phyloP scores from a whole-genome alignment of 2,113 vertebrate species.

The Desmodus rotundus region DNA sequence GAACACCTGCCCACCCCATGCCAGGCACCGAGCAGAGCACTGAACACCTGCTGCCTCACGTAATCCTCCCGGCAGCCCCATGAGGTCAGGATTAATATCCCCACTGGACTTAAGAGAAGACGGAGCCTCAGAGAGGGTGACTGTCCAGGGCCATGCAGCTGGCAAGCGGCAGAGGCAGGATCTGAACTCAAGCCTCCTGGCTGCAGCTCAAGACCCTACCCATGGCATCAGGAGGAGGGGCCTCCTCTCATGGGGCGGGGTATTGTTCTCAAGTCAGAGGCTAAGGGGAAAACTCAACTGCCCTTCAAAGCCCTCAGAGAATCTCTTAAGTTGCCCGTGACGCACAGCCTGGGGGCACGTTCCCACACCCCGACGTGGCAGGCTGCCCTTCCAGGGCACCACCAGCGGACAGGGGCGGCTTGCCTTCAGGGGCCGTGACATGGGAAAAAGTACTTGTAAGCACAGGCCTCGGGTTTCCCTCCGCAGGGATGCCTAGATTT shows the following conservation, averaged over 20 bases:
- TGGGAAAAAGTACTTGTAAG: not conserved
- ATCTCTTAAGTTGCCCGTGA: fast-evolving
- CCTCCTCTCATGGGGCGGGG: not conserved
- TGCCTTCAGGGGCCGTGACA: not conserved
- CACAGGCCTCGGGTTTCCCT: not conserved
- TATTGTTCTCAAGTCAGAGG: not conserved
- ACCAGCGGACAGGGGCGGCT: not conserved
- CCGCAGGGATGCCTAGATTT: not conserved
- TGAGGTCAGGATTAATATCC: not conserved
- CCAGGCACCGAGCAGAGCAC: not conserved
- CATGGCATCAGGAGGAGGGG: fast-evolving
- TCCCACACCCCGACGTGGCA: not conserved
- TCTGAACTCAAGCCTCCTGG: not conserved
- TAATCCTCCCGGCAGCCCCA: not conserved
- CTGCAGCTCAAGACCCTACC: not conserved
- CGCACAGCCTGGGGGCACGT: fast-evolving
- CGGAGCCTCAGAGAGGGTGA: not conserved
- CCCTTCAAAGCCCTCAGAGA: not conserved
- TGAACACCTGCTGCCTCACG: fast-evolving
- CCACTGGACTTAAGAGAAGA: not conserved
- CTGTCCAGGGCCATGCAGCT: not conserved
- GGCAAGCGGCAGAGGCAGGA: not conserved
- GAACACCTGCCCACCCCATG: too few species aligned
- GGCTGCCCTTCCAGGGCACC: not conserved
- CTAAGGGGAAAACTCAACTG: not conserved